Conservation (phyloP, 2,888 invertebrate species). For the Drosophila sordidapex region DNA sequence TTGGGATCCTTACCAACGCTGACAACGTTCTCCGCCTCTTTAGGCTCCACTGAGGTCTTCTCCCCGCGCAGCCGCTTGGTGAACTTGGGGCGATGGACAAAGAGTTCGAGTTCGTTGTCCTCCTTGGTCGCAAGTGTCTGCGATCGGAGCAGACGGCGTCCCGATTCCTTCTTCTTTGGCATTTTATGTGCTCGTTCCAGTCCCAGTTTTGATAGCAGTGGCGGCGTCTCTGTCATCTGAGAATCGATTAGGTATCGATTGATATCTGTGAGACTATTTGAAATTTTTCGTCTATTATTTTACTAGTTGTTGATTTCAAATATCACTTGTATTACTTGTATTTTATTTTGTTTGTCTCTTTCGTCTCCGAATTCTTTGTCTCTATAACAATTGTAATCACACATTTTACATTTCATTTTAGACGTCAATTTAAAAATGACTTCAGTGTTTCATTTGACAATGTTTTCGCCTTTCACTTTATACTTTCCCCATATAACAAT, state of each 20-base stretch:
- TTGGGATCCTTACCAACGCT: neutral
- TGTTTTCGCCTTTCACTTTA: neutral
- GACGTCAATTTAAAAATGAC: neutral
- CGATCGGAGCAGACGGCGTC: constrained; percentile 38
- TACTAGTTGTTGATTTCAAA: constrained; percentile 11
- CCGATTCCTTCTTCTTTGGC: constrained; percentile 29
- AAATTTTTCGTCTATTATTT: constrained; percentile 34
- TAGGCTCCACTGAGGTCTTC: constrained; percentile 7
- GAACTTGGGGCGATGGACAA: constrained; percentile 55
- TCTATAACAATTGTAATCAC: neutral
- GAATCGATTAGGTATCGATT: neutral
- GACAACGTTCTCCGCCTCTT: constrained; percentile 3
- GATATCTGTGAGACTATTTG: constrained; percentile 21
- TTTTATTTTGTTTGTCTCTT: neutral
- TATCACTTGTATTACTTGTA: neutral
- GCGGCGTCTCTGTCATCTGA: constrained; percentile 30
- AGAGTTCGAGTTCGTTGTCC: constrained; percentile 40
- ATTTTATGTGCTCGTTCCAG: constrained; percentile 28
- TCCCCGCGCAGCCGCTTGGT: constrained; percentile 15
- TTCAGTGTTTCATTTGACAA: constrained; percentile 6
- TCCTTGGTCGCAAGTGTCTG: constrained; percentile 2
- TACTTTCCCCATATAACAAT: neutral
- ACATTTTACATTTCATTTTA: neutral
- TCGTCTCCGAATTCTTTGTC: neutral
- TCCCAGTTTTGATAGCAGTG: constrained; percentile 30